Base-by-base conservation (phyloP, 2,888 invertebrate species). In the Drosophila kambysellisi region DNA sequence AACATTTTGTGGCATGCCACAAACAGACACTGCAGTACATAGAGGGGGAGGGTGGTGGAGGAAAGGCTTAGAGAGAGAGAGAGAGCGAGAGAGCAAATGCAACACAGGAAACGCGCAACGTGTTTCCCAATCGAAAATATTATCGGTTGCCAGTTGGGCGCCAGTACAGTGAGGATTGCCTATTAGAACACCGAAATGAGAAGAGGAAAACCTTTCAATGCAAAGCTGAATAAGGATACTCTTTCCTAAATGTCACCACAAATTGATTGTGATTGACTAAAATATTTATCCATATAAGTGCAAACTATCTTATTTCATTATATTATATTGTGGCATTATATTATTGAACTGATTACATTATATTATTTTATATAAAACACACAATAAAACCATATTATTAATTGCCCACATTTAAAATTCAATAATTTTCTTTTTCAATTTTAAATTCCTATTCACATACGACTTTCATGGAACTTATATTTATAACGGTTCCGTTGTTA, bases 1-100 rank as follows among this genome's bases (percentile, higher is more conserved):
- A 81, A 79, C 79, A 63, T 78, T 70, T 78, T 81, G 79, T 79
- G 78, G 79, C 74, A 71, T 78, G 82, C 75, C 71, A 71, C 74
- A 75, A 51, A 58, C 52, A 32, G 54, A 70, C 76, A 51, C 30
- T 33, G 41, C 32, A 33, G 67, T 58, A 67, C 37, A 48, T 8
- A 41, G 30, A 32, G 20, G 32, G 15, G 41, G 7, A 39, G 37
- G 33, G 17, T 20, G 20, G 0, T 11, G 17, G 30, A n/a, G 20
- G 15, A n/a, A 33, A 30, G 35, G n/a, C 30, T 11, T 17, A 46
- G 25, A 35, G 43, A 33, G 17, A 17, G 51, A n/a, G 37, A 48
- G 25, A 17, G 39, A 56, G 39, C 12, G 15, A 48, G 33, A n/a
- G 30, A 15, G 25, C 30, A 58, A 41, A 50, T 32, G 68, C 53